Evolutionary conservation across 2,797 vertebrate species (phyloP).

Genomic region (Sandelia bainsii): DNA sequence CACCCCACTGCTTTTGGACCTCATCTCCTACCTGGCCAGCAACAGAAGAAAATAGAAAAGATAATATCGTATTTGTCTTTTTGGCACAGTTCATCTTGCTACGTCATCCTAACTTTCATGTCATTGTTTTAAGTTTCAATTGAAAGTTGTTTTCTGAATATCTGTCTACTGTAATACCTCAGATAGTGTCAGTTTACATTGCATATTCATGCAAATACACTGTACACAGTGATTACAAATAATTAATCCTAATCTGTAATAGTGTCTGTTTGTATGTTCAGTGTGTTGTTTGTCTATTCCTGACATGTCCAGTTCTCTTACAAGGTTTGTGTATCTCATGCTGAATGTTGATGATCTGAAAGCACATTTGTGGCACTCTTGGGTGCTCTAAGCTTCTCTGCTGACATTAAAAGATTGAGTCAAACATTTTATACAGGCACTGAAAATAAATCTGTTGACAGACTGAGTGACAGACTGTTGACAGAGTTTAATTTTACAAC

Average conservation of each 20-base stretch:
- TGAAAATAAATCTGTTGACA: slow-evolving; percentile 45
- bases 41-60: slow-evolving; percentile 36
- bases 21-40: slow-evolving; percentile 89
- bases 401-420: slow-evolving; percentile 30
- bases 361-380: slow-evolving; percentile 58
- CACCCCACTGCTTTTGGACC: slow-evolving; percentile 91
- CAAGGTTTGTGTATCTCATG: slow-evolving; percentile 44
- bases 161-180: not conserved
- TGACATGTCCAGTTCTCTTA: slow-evolving; percentile 13
- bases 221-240: slow-evolving; percentile 13
- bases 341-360: slow-evolving; percentile 49
- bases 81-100: not conserved
- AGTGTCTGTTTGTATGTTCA: not conserved
- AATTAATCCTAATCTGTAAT: too few species aligned
- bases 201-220: slow-evolving; percentile 7
- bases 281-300: slow-evolving; percentile 35
- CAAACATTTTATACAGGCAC: slow-evolving; percentile 45
- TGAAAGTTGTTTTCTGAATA: not conserved
- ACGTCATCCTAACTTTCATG: not conserved
- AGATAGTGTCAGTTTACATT: not conserved
- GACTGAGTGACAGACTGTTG: too few species aligned
- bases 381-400: slow-evolving; percentile 46
- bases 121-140: not conserved
- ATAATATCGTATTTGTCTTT: not conserved
- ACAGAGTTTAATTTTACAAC: slow-evolving; percentile 29